Evolutionary conservation across 2,113 vertebrate genomes (phyloP).

Genomic region (Amphiprion ocellaris): DNA sequence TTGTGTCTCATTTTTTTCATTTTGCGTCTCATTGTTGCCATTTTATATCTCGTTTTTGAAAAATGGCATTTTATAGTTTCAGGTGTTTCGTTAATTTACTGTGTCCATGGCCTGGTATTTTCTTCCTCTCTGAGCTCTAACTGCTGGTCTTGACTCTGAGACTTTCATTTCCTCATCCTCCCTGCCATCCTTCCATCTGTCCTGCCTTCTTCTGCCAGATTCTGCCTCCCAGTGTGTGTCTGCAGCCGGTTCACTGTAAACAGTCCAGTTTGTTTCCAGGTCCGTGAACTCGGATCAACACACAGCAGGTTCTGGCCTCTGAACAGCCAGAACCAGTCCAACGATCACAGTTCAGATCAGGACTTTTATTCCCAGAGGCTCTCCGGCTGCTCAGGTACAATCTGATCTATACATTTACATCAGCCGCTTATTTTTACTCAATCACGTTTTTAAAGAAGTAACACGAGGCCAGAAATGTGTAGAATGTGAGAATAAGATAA

Average conservation of each 20-base stretch:
- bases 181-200: constrained; percentile 76
- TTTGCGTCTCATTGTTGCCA: too few relatives aligned
- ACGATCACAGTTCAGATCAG: constrained; percentile 51
- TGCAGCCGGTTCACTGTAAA: constrained; percentile 36
- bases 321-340: constrained; percentile 4
- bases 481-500: too few relatives aligned
- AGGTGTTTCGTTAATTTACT: not conserved
- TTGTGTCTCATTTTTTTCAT: too few relatives aligned
- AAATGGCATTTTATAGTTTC: too few relatives aligned
- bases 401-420: constrained; percentile 14
- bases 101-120: constrained; percentile 8
- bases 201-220: constrained; percentile 56
- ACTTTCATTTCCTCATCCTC: constrained; percentile 74
- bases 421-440: not conserved
- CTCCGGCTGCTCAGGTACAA: constrained; percentile 27
- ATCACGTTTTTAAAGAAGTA: not conserved
- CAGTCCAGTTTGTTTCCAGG: constrained; percentile 51
- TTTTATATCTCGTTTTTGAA: too few relatives aligned
- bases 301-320: constrained; percentile 56
- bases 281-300: constrained; percentile 66
- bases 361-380: constrained; percentile 25
- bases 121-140: constrained; percentile 51
- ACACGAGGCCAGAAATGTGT: too few relatives aligned
- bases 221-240: constrained; percentile 1
- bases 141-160: constrained; percentile 68